A percentile compares a stretch with the other conserved stretches of the same genome.
phyloP scores from a whole-genome alignment of 2,888 invertebrate species.

The Spilarctia lutea region DNA sequence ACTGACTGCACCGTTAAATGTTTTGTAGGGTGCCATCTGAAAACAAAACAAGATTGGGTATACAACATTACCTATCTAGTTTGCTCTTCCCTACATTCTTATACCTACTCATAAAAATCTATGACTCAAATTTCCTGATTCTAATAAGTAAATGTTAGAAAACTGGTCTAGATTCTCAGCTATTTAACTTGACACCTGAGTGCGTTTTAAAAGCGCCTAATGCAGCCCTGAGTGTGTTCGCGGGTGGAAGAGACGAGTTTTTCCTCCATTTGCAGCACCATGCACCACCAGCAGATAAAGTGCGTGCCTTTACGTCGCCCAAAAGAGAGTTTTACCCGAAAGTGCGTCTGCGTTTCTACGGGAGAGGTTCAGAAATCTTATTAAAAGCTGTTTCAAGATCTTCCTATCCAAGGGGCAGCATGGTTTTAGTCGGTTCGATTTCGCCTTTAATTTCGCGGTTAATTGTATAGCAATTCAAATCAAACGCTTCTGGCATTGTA shows the following conservation, averaged over 20 bases:
- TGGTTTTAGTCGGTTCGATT: background rate
- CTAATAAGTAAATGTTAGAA: background rate
- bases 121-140: background rate
- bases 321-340: background rate
- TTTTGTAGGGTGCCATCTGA: slow-evolving; percentile 51
- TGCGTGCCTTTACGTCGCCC: background rate
- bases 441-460: no score
- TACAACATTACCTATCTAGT: background rate
- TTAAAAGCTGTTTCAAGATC: background rate
- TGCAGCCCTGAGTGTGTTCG: background rate
- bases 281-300: background rate
- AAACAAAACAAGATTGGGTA: slow-evolving; percentile 17
- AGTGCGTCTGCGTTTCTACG: background rate
- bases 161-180: background rate
- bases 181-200: background rate
- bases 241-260: background rate
- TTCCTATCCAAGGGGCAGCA: background rate
- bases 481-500: background rate
- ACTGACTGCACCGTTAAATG: slow-evolving; percentile 40
- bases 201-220: background rate
- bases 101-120: background rate
- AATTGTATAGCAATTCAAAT: background rate
- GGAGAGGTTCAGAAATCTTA: background rate
- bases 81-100: background rate
- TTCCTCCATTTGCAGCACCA: background rate